Evolutionary conservation across 2,888 invertebrate genomes (phyloP), one percentile per base, ranked within the genome.

Genomic region (Onchidella celtica): DNA sequence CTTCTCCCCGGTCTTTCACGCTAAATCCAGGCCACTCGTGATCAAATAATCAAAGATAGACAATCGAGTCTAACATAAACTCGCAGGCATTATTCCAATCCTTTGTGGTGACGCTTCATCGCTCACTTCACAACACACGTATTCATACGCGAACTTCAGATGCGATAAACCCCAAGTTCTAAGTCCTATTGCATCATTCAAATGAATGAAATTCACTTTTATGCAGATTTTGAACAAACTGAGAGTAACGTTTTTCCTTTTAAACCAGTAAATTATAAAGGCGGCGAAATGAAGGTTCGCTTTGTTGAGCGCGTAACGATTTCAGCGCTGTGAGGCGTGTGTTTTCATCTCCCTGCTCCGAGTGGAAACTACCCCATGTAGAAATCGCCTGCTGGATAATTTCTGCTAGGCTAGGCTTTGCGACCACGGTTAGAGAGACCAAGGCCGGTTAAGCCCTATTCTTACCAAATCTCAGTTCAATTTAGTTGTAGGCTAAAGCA

Each of bases 21-120:
- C 61, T 27, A 70, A 27, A 78, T 78, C 78, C 78, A 78, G 65
- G n/a, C 69, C 69, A 61, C 24, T 69, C 36, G 78, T 69, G 70
- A 70, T 69, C 59, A 78, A 78, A 78, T 57, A 27, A 77, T 77
- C 77, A 47, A 77, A 77, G 77, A 68, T 68, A 77, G 77, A 77
- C 68, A 77, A 68, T 68, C 77, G 55, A 57, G 77, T 66, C 77
- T 77, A 65, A 68, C 38, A 77, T 34, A 38, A 57, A 77, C 34
- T 40, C 29, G 66, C 40, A 70, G 17, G 40, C 69, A 78, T 69
- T 78, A 78, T 70, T 69, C 29, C 70, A 61, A 70, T 57, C 59
- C 70, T 70, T 69, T 70, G 70, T 59, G 61, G 78, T 57, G 69
- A 69, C 78, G 78, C 78, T 61, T 68, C 24, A 70, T 61, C 59